Percentiles rank a stretch among this genome's conserved stretches.
phyloP scores from a whole-genome alignment of 2,797 vertebrate species.

The Thaleichthys pacificus region DNA sequence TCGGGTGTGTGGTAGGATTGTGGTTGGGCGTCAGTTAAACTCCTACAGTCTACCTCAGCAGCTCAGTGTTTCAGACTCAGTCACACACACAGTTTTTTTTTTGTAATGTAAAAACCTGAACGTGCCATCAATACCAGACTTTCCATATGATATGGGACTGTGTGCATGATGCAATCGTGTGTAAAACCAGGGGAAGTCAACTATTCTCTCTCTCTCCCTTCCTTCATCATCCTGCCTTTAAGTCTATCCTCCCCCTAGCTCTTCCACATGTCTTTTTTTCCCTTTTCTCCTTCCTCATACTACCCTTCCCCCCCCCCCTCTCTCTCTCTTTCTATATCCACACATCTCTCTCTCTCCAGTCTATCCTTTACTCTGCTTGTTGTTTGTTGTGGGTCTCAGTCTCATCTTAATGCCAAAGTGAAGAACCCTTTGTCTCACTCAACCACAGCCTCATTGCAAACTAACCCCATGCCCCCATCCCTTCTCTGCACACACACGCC shows the following conservation, averaged over 20 bases:
- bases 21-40: conserved; percentile 29
- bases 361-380: neutral
- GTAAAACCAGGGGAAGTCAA: neutral
- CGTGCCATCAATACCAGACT: neutral
- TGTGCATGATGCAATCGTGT: conserved; percentile 14
- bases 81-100: neutral
- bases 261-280: neutral
- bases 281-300: neutral
- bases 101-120: neutral
- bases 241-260: neutral
- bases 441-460: conserved; percentile 5
- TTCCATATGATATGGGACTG: neutral
- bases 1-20: conserved; percentile 43
- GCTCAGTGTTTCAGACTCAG: neutral
- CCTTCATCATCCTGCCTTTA: neutral
- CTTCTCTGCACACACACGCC: no score
- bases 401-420: neutral
- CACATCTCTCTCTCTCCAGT: neutral
- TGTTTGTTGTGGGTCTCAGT: conserved; percentile 14
- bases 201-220: neutral
- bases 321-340: neutral
- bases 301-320: neutral
- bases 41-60: neutral
- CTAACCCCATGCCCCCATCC: neutral
- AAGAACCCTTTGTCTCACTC: neutral